Conservation (phyloP, 1,140 invertebrate genomes). For the Pectinophora gossypiella region DNA sequence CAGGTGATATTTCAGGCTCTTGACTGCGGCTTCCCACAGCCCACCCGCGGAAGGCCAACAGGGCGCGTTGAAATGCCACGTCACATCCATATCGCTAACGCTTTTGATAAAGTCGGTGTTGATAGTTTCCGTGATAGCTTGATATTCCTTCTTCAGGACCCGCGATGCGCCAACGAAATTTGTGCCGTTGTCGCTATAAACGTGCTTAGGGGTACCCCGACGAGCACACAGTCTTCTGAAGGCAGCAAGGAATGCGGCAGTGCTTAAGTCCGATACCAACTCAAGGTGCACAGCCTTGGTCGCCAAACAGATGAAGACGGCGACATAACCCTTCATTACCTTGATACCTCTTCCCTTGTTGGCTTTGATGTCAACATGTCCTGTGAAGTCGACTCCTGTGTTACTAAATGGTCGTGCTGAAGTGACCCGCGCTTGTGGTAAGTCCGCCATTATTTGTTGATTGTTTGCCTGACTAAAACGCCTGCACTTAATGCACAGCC, state of each 20-base stretch:
- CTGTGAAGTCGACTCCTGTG: conserved; percentile 22
- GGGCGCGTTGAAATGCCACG: conserved; percentile 8
- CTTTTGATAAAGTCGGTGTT: conserved; percentile 8
- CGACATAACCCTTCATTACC: conserved; percentile 28
- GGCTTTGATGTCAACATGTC: conserved; percentile 15
- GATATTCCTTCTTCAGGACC: conserved; percentile 13
- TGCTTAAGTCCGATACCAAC: conserved; percentile 26
- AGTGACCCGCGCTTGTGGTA: too few species aligned
- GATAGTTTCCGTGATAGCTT: not conserved
- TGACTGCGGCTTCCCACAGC: not conserved
- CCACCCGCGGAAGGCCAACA: conserved; percentile 1
- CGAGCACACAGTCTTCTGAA: conserved; percentile 33
- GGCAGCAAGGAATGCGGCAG: conserved; percentile 32
- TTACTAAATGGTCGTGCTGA: too few species aligned
- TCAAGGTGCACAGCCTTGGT: conserved; percentile 47
- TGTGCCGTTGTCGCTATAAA: conserved; percentile 43
- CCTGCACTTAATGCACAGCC: too few species aligned
- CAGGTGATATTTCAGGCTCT: conserved; percentile 4
- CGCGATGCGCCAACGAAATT: conserved; percentile 40
- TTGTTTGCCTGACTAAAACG: too few species aligned
- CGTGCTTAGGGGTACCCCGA: conserved; percentile 19
- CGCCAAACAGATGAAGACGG: conserved; percentile 35
- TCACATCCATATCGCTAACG: conserved; percentile 15
- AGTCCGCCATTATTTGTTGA: too few species aligned
- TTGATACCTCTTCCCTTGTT: conserved; percentile 16